phyloP scores from a whole-genome alignment of 2,888 invertebrate genomes.

The Phrixothrix hirtus region DNA sequence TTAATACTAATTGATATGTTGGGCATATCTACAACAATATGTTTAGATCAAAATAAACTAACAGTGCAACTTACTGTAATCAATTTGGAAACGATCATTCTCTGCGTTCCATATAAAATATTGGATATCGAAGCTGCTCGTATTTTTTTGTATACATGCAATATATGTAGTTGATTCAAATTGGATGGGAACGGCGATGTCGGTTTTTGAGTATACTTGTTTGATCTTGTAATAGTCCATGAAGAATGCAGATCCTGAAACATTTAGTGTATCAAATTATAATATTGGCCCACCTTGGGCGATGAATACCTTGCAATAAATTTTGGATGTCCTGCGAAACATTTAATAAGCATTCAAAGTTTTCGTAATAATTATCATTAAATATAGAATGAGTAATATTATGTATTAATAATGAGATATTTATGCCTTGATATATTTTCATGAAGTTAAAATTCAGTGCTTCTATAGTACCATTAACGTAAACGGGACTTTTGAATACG shows the following conservation, averaged over 20 bases:
- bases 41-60: neutral
- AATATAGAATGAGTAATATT: conserved; percentile 43
- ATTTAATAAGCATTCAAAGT: conserved; percentile 46
- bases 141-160: conserved; percentile 10
- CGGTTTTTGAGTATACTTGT: conserved; percentile 30
- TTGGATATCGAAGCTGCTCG: conserved; percentile 13
- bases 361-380: conserved; percentile 47
- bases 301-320: conserved; percentile 47
- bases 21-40: neutral
- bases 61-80: conserved; percentile 5
- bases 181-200: conserved; percentile 10
- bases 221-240: conserved; percentile 41
- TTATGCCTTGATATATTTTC: conserved; percentile 45
- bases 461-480: conserved; percentile 44
- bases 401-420: conserved; percentile 45
- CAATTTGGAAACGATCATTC: conserved; percentile 6
- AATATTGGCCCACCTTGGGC: neutral
- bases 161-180: conserved; percentile 18
- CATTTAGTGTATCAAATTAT: conserved; percentile 3
- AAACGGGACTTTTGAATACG: conserved; percentile 38
- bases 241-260: conserved; percentile 46
- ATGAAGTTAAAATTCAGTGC: conserved; percentile 47
- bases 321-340: conserved; percentile 42
- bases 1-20: neutral
- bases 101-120: conserved; percentile 27